Conservation (phyloP, 2,797 vertebrate genomes). For the Coregonus sp. region DNA sequence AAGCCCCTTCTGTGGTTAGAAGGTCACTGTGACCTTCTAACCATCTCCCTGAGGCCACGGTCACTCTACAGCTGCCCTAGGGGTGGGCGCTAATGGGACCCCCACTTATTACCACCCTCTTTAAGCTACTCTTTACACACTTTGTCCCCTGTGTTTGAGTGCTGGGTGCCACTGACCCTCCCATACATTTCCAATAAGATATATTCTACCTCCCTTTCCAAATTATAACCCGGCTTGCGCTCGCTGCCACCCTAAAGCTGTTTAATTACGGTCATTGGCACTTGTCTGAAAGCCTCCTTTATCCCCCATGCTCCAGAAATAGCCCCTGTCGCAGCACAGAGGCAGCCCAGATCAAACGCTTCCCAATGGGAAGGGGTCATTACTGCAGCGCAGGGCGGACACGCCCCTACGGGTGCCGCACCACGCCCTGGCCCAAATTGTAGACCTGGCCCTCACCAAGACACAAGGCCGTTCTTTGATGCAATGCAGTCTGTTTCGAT, state of each 20-base stretch:
- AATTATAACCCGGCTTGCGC: slow-evolving; percentile 70
- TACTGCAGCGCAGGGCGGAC: slow-evolving; percentile 75
- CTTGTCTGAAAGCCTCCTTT: slow-evolving; percentile 79
- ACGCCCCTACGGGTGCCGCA: slow-evolving; percentile 71
- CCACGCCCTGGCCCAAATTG: slow-evolving; percentile 77
- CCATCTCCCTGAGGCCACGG: slow-evolving; percentile 33
- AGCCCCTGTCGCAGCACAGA: slow-evolving; percentile 72
- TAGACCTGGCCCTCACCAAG: slow-evolving; percentile 66
- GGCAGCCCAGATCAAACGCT: slow-evolving; percentile 82
- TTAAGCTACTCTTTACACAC: slow-evolving; percentile 71
- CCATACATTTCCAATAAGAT: slow-evolving; percentile 66
- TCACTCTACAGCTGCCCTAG: slow-evolving; percentile 17
- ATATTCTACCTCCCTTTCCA: slow-evolving; percentile 61
- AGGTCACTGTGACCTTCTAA: not conserved
- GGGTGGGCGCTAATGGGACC: slow-evolving; percentile 69
- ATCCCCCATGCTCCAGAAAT: slow-evolving; percentile 81
- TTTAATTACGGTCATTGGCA: slow-evolving; percentile 82
- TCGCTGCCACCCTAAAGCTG: slow-evolving; percentile 77
- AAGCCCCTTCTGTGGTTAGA: too few relatives aligned
- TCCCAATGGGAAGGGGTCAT: slow-evolving; percentile 80
- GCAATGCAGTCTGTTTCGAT: slow-evolving; percentile 64
- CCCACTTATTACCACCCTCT: slow-evolving; percentile 70
- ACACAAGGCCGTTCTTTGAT: slow-evolving; percentile 77
- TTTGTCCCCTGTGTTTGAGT: slow-evolving; percentile 64
- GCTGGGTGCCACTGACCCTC: slow-evolving; percentile 64